Conservation (phyloP, 1,140 invertebrate species). For the Heliconius hermathena region DNA sequence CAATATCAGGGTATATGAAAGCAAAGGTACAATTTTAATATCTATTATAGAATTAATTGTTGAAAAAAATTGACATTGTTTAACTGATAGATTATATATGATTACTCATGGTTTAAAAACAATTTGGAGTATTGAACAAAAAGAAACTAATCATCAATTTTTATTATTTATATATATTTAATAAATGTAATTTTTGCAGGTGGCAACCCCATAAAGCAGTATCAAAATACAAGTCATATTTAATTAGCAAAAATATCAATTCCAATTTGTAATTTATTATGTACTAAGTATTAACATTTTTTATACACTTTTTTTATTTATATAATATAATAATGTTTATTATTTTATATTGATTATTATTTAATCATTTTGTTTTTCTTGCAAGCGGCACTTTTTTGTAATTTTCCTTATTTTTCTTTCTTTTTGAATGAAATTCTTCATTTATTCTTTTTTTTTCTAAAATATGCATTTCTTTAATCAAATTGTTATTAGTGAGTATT, state of each 20-base stretch:
- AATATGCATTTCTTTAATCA: constrained; percentile 17
- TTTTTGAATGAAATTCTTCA: constrained; percentile 5
- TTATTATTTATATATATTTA: not conserved
- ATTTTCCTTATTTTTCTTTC: not conserved
- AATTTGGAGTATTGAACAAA: no score
- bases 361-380: not conserved
- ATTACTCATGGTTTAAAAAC: no score
- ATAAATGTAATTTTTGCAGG: constrained; percentile 47
- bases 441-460: not conserved
- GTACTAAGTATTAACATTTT: constrained; percentile 6
- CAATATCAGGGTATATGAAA: constrained; percentile 2
- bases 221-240: constrained; percentile 21
- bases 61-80: not conserved
- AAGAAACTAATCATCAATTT: no score
- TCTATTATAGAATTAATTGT: not conserved
- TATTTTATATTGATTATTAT: constrained; percentile 12
- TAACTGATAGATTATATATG: not conserved
- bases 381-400: not conserved
- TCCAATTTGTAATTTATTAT: constrained; percentile 9
- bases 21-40: not conserved
- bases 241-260: constrained; percentile 6
- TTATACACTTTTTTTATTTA: constrained; percentile 7
- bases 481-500: constrained; percentile 14
- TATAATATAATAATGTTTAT: constrained; percentile 7
- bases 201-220: constrained; percentile 52